A percentile compares a stretch with the other conserved stretches of the same genome.
Conservation (phyloP, 2,797 vertebrate species). For the Chiroxiphia lanceolata region DNA sequence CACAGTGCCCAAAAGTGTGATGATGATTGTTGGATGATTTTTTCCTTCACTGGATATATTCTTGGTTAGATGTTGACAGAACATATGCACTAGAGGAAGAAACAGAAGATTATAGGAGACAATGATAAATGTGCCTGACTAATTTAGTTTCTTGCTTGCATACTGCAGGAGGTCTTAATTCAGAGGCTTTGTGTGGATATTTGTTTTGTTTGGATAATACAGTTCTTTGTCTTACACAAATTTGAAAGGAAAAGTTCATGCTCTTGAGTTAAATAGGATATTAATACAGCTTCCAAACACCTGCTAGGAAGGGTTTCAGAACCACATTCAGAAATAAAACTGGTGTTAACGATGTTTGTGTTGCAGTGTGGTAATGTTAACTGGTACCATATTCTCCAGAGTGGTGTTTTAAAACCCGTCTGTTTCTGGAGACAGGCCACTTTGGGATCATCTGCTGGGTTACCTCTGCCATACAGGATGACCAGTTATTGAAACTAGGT, state of each 20-base stretch:
- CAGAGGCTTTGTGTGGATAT: neutral
- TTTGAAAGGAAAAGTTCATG: neutral
- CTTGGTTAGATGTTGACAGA: neutral
- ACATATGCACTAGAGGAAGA: neutral
- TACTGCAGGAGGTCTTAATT: neutral
- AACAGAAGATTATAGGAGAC: neutral
- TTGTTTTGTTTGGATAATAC: neutral
- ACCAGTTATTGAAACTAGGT: neutral
- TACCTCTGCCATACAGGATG: neutral
- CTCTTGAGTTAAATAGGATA: neutral
- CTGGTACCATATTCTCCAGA: neutral
- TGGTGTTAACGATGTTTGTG: rapidly evolving
- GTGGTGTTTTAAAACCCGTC: neutral
- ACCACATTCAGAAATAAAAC: neutral
- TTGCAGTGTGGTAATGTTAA: neutral
- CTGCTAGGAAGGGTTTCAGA: neutral
- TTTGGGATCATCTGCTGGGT: neutral
- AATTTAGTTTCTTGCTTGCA: neutral
- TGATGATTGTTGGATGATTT: neutral
- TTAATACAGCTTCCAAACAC: neutral
- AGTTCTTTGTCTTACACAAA: neutral
- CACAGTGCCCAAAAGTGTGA: neutral
- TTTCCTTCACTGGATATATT: neutral
- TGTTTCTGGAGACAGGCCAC: neutral
- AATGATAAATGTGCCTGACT: neutral